phyloP scores from a whole-genome alignment of 1,140 invertebrate species.

The Dysdera silvatica region DNA sequence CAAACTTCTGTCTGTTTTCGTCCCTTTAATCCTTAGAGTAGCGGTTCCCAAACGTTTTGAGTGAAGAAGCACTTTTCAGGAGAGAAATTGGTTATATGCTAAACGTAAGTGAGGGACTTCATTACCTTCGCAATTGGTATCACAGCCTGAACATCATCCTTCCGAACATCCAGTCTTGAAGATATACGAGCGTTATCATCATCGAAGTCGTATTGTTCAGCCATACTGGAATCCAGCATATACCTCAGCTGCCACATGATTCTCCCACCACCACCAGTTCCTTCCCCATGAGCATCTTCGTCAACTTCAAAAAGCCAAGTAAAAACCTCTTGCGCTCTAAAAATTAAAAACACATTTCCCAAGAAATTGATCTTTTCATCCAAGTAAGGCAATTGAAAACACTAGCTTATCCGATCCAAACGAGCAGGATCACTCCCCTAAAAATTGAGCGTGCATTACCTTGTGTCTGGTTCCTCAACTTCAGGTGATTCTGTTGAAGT shows the following conservation, averaged over 20 bases:
- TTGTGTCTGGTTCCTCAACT: constrained; percentile 1
- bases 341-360: neutral
- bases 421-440: too few species aligned
- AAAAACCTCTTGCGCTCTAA: constrained; percentile 67
- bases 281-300: constrained; percentile 61
- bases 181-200: constrained; percentile 62
- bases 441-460: too few species aligned
- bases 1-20: too few species aligned
- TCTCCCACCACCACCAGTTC: constrained; percentile 66
- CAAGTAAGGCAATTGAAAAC: too few species aligned
- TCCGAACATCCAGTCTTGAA: constrained; percentile 77
- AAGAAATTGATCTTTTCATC: too few species aligned
- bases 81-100: too few species aligned
- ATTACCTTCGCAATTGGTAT: constrained; percentile 88
- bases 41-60: too few species aligned
- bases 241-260: constrained; percentile 72
- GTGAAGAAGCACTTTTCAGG: too few species aligned
- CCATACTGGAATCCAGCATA: constrained; percentile 52
- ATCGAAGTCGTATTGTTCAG: constrained; percentile 51
- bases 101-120: too few species aligned
- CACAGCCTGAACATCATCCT: constrained; percentile 88
- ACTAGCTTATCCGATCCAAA: too few species aligned
- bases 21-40: too few species aligned
- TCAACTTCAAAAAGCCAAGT: constrained; percentile 83
- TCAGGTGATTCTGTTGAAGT: constrained; percentile 17